These are phyloP conservation scores for Catostylus mosaicus DNA, from an alignment of 30 jellyfish, hydroid and myxozoan genomes.

Conservation along the genomic window DNA sequence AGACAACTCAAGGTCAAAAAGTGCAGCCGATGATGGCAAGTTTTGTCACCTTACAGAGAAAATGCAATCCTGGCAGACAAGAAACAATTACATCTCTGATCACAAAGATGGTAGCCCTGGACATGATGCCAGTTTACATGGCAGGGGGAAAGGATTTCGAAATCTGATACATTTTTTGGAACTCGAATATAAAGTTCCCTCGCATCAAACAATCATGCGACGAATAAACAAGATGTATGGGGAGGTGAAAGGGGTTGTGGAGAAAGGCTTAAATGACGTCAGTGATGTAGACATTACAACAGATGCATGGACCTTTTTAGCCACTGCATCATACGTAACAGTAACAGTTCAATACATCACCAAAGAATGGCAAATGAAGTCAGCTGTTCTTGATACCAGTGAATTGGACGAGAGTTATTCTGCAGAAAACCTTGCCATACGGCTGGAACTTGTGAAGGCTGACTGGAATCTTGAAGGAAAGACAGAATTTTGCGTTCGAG, in stretches of 20 bases:
- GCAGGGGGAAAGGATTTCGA: constrained; percentile 65
- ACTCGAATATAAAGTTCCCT: constrained; percentile 63
- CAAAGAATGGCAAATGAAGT: constrained; percentile 43
- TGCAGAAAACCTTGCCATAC: constrained; percentile 55
- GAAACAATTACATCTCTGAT: constrained; percentile 41
- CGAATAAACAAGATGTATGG: constrained; percentile 45
- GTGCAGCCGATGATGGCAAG: constrained; percentile 48
- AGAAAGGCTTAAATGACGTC: constrained; percentile 30
- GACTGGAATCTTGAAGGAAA: constrained; percentile 60
- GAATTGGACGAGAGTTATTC: constrained; percentile 42
- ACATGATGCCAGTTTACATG: constrained; percentile 63
- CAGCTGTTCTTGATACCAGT: constrained; percentile 54
- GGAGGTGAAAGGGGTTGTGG: constrained; percentile 32
- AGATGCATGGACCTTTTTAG: constrained; percentile 57
- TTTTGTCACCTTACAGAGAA: constrained; percentile 35
- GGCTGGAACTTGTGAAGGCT: constrained; percentile 13
- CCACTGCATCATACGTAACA: constrained; percentile 61
- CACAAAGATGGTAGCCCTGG: constrained; percentile 62
- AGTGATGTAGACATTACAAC: constrained; percentile 54
- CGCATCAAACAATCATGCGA: constrained; percentile 49
- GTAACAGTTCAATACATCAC: constrained; percentile 58
- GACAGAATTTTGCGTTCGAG: constrained; percentile 46
- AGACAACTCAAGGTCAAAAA: neutral
- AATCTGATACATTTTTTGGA: constrained; percentile 30
- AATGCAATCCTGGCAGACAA: constrained; percentile 34